Percentiles rank a stretch among this genome's conserved stretches.
phyloP scores from a whole-genome alignment of 2,888 invertebrate species.

The Drosophila falleni region DNA sequence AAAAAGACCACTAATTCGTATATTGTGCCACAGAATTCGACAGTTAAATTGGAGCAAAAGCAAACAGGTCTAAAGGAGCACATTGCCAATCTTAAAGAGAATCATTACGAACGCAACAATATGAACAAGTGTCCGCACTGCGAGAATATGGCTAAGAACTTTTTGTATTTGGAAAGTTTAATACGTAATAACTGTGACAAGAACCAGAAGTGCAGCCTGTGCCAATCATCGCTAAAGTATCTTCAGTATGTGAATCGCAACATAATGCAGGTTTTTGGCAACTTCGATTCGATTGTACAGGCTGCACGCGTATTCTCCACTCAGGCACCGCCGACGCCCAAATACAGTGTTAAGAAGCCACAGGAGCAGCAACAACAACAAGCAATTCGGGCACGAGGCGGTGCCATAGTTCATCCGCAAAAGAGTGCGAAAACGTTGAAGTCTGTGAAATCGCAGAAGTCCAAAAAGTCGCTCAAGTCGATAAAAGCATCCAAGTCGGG shows the following conservation, averaged over 20 bases:
- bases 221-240: slow-evolving; percentile 77
- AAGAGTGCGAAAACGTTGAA: slow-evolving; percentile 55
- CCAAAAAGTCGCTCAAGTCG: slow-evolving; percentile 50
- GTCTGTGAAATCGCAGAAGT: slow-evolving; percentile 51
- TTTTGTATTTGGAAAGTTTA: slow-evolving; percentile 78
- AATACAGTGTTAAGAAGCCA: slow-evolving; percentile 53
- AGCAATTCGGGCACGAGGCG: slow-evolving; percentile 45
- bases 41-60: slow-evolving; percentile 51
- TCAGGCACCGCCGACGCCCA: slow-evolving; percentile 52
- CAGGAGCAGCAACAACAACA: not conserved
- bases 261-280: slow-evolving; percentile 77
- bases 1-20: slow-evolving; percentile 58
- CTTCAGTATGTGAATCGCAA: slow-evolving; percentile 78
- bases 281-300: slow-evolving; percentile 67
- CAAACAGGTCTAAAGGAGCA: slow-evolving; percentile 39
- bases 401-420: slow-evolving; percentile 38
- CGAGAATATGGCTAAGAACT: slow-evolving; percentile 83
- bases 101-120: slow-evolving; percentile 33
- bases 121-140: slow-evolving; percentile 74
- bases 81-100: slow-evolving; percentile 52
- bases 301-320: slow-evolving; percentile 67
- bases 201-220: slow-evolving; percentile 68
- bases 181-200: slow-evolving; percentile 72
- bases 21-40: slow-evolving; percentile 78
- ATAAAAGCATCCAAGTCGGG: slow-evolving; percentile 49